Base-by-base conservation (phyloP, 1,140 invertebrate species). In the Halyomorpha halys region DNA sequence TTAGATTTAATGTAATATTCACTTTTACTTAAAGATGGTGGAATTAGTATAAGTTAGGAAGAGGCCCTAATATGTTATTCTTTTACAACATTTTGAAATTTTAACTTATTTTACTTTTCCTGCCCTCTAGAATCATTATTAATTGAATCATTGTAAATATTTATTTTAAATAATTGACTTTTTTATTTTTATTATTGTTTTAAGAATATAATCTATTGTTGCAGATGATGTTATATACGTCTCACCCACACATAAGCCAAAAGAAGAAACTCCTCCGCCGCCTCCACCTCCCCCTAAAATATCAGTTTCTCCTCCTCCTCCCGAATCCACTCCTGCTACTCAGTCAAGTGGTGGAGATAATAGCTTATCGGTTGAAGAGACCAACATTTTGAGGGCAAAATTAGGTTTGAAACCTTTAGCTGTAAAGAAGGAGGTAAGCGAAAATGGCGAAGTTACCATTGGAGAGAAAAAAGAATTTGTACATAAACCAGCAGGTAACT, bases 321-420 rank as follows among this genome's bases (percentile, higher is more conserved):
- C 44, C 59, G 62, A 61, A 49, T n/a, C 62, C 64, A 15, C 68
- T 70, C 15, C 44, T 25, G 30, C 44, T 18, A 13, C 71, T 73
- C 75, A 25, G 73, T 76, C 44, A 77, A 78, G 23, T 72, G 74
- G 1, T 74, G 78, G 4, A 76, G 78, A 49, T 80, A 56, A 82
- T 56, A 83, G 81, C 56, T 75, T 95, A 3, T 93, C 90, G 4
- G 86, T 96, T 70, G 87, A 91, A 69, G 92, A 95, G 73, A 95
- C 93, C 18, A 97, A 97, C 75, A 89, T 87, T 71, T 74, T 98
- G 0, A 79, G 95, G 72, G 90, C 90, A 8, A 94, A 97, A 73
- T 80, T 99, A 16, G 95, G 95, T 3, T 77, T 98, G 2, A 96
- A 96, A 73, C 96, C 95, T 6, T 76, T 98, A 1, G 53, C 53